Evolutionary conservation across 2,888 invertebrate genomes (phyloP), one percentile per base, ranked within the genome.

Genomic region (Drosophila vallismaia): DNA sequence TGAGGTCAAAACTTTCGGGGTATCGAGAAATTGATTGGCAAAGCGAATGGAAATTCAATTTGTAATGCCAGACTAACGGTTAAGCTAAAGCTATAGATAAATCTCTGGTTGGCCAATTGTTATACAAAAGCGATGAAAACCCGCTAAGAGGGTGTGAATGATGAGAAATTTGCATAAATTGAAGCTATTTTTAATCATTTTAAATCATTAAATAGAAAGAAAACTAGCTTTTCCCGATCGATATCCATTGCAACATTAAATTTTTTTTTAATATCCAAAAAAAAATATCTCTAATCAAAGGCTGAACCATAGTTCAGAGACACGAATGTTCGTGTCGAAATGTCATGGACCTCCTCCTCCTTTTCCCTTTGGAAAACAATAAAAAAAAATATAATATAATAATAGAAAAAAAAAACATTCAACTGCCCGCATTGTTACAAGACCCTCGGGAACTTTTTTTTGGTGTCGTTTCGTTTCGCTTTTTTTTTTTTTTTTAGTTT

Each of bases 41-140:
- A 73, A 83, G 54, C 78, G 81, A 84, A 86, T 81, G 78, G 81
- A 76, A 86, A 84, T 79, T 80, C 81, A 83, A 86, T 86, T 86
- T 74, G 46, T 58, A 84, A 83, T 83, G 56, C 29, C 38, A 24
- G 60, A 58, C 10, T 29, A 45, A 54, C 63, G 66, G 45, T 46
- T 66, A 42, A 48, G 60, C 38, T 63, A 7, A 36, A 28, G 28
- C 66, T 45, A n/a, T 10, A 26, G 63, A 66, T 66, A 31, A 19
- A 66, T 64, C 36, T 64, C 3, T 31, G 38, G 38, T 26, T 38
- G n/a, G 31, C 29, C 14, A 56, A 51, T 40, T 73, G 71, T 71
- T 40, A 71, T 55, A 71, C 54, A 64, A 40, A 19, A 50, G 52
- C 63, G 66, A 45, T 52, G 52, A 64, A 64, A 64, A 66, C 52